Evolutionary conservation across 2,888 invertebrate genomes (phyloP), one percentile per base, ranked within the genome.

Genomic region (Girardia tigrina): DNA sequence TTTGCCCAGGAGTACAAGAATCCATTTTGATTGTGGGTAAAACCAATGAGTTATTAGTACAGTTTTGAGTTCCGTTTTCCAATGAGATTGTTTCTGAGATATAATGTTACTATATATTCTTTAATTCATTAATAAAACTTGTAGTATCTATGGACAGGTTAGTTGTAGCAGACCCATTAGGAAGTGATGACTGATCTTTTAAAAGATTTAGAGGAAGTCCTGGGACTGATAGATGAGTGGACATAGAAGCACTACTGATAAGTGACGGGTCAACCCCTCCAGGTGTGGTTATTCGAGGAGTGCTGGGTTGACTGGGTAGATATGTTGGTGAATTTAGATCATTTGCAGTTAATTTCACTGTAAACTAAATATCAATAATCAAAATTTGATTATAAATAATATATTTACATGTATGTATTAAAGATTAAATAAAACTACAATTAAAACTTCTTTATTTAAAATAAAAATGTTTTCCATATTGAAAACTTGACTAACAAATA

Each of bases 241-340:
- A 56, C 56, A 56, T 56, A 23, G 56, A 56, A n/a, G 56, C 56
- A 23, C 56, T 56, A 23, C 56, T 56, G n/a, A 56, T 56, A 12
- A 56, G 56, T 12, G 56, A 56, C n/a, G 56, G 56, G n/a, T 56
- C 56, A 8, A n/a, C 56, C 23, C 56, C 56, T 4, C 56, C 56
- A 2, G 56, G 56, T 20, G 56, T 56, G 4, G 56, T 56, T 12
- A 56, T 56, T 56, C 56, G n/a, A 6, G 56, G 56, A 56, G 56
- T 56, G 56, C 56, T 56, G 2, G 56, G 20, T 56, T 56, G 56
- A n/a, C 56, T 56, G 23, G 56, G 56, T 12, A 8, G 56, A 56
- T 56, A 56, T 56, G 56, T 56, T 56, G 56, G 56, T 12, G 56
- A 56, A 56, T 56, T 56, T n/a, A 56, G 56, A 56, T 56, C 56